Conservation (phyloP, 2,113 vertebrate genomes). For the Lanius ludovicianus region DNA sequence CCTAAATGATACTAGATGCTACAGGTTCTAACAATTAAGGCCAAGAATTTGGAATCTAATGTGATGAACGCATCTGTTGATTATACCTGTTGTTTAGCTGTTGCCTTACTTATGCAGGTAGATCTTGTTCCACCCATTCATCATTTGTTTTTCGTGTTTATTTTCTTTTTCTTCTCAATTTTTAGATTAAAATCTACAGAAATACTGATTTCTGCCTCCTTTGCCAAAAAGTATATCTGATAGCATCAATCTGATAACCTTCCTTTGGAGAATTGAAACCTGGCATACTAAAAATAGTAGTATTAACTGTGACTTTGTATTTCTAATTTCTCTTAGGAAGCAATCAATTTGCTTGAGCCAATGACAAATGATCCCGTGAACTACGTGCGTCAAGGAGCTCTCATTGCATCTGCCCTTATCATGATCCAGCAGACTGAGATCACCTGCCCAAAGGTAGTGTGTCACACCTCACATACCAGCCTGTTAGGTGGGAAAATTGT, state of each 20-base stretch:
- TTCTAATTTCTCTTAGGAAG: constrained; percentile 80
- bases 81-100: not conserved
- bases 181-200: not conserved
- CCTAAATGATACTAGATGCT: not conserved
- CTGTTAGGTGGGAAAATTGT: not conserved
- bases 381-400: constrained; percentile 95
- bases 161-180: not conserved
- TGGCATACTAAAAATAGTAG: not conserved
- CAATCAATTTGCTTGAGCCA: constrained; percentile 96
- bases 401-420: constrained; percentile 95
- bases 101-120: not conserved
- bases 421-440: constrained; percentile 98
- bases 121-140: not conserved
- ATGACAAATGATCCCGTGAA: constrained; percentile 99
- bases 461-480: not conserved
- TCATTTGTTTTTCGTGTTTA: not conserved
- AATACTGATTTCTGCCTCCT: not conserved
- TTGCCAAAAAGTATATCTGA: not conserved
- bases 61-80: not conserved
- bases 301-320: not conserved
- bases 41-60: not conserved
- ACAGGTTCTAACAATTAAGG: not conserved
- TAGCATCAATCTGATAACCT: not conserved
- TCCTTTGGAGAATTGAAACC: not conserved
- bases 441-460: constrained; percentile 92